These are phyloP conservation scores for Drosophila aldrichi DNA, from an alignment of 2,888 invertebrate species.

Conservation along the genomic window DNA sequence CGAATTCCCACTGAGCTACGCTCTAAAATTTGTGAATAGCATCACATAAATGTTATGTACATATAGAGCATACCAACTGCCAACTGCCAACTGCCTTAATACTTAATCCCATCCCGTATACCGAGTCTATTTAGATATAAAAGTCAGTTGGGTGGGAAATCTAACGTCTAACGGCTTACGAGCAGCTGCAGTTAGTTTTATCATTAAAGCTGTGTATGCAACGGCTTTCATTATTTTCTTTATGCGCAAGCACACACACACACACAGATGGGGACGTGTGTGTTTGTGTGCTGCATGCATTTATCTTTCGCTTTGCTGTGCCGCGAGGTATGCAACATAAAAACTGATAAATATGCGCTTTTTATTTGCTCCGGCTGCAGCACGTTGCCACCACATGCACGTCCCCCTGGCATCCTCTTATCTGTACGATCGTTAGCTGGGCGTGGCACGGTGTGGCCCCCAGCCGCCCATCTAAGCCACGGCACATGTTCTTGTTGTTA, in stretches of 20 bases:
- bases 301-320: conserved; percentile 42
- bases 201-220: conserved; percentile 50
- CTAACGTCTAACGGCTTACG: conserved; percentile 23
- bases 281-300: conserved; percentile 12
- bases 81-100: not conserved
- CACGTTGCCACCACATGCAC: conserved; percentile 17
- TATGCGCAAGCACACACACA: conserved; percentile 18
- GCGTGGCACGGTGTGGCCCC: conserved; percentile 40
- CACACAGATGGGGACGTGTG: not conserved
- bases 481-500: conserved; percentile 58
- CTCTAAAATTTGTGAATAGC: not conserved
- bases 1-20: not conserved
- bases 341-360: conserved; percentile 65
- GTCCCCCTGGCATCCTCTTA: not conserved
- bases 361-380: conserved; percentile 48
- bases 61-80: not conserved
- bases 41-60: not conserved
- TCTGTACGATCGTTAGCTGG: conserved; percentile 34
- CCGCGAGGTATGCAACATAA: conserved; percentile 69
- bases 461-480: conserved; percentile 20
- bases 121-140: conserved; percentile 20
- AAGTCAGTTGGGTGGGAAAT: conserved; percentile 14
- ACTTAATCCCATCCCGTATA: conserved; percentile 7
- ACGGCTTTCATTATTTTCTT: conserved; percentile 52
- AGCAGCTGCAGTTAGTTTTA: conserved; percentile 51